Evolutionary conservation across 2,797 vertebrate species (phyloP).

Genomic region (Euphonia xanthogaster): DNA sequence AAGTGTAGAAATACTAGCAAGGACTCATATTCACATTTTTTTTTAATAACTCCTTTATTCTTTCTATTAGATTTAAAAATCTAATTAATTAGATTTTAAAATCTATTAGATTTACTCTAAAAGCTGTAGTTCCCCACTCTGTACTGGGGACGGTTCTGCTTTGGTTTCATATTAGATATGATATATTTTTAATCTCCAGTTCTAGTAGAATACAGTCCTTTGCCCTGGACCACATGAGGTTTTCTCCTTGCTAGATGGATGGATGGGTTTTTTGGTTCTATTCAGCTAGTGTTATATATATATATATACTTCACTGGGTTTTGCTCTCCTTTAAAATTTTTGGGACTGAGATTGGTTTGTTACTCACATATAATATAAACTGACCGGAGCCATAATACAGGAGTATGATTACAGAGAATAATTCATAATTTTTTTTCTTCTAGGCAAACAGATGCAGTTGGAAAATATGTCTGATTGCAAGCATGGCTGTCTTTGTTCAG

Average conservation of each 20-base stretch:
- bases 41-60: neutral
- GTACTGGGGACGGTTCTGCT: neutral
- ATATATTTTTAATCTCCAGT: neutral
- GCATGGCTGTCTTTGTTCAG: neutral
- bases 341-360: neutral
- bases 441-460: neutral
- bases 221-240: neutral
- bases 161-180: neutral
- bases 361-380: neutral
- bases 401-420: conserved; percentile 36
- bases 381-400: neutral
- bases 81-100: too few species aligned
- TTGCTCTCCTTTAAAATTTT: neutral
- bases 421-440: conserved; percentile 35
- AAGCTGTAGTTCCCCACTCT: neutral
- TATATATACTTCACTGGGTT: neutral
- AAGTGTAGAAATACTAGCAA: neutral
- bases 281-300: neutral
- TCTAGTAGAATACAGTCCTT: neutral
- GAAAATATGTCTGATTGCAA: neutral
- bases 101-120: neutral
- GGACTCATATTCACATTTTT: neutral
- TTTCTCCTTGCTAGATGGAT: neutral
- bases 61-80: neutral
- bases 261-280: neutral